These are phyloP conservation scores for Volucella inanis DNA, from an alignment of 2,888 invertebrate genomes.

Conservation along the genomic window DNA sequence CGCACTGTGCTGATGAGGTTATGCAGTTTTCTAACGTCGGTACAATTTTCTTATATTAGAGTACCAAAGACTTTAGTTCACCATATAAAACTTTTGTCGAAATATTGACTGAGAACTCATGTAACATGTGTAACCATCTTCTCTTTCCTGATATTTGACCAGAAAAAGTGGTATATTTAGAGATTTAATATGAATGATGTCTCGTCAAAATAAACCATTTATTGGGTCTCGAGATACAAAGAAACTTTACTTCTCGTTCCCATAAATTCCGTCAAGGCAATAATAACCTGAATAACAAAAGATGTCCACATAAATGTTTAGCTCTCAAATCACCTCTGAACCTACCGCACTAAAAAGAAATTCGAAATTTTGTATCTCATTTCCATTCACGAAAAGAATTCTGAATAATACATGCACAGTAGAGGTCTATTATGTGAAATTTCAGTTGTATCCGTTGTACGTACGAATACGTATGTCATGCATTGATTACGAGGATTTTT, in stretches of 20 bases:
- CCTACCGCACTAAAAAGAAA: slow-evolving; percentile 55
- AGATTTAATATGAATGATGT: too few relatives aligned
- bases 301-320: slow-evolving; percentile 53
- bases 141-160: background rate
- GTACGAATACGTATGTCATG: slow-evolving; percentile 33
- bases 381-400: slow-evolving; percentile 30
- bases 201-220: slow-evolving; percentile 7
- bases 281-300: slow-evolving; percentile 51
- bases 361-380: slow-evolving; percentile 38
- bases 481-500: slow-evolving; percentile 75
- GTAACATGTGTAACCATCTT: too few relatives aligned
- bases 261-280: slow-evolving; percentile 37
- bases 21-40: too few relatives aligned
- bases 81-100: too few relatives aligned
- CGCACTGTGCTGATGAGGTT: too few relatives aligned
- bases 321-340: slow-evolving; percentile 56
- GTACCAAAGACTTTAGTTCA: too few relatives aligned
- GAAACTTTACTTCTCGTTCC: slow-evolving; percentile 36
- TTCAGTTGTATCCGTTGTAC: slow-evolving; percentile 34
- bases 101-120: too few relatives aligned
- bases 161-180: background rate
- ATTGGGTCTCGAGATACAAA: slow-evolving; percentile 37
- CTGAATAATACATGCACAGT: slow-evolving; percentile 65
- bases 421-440: slow-evolving; percentile 25
- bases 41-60: too few relatives aligned